These are phyloP conservation scores for Addax nasomaculatus DNA, from an alignment of 2,113 vertebrate genomes.

Conservation along the genomic window DNA sequence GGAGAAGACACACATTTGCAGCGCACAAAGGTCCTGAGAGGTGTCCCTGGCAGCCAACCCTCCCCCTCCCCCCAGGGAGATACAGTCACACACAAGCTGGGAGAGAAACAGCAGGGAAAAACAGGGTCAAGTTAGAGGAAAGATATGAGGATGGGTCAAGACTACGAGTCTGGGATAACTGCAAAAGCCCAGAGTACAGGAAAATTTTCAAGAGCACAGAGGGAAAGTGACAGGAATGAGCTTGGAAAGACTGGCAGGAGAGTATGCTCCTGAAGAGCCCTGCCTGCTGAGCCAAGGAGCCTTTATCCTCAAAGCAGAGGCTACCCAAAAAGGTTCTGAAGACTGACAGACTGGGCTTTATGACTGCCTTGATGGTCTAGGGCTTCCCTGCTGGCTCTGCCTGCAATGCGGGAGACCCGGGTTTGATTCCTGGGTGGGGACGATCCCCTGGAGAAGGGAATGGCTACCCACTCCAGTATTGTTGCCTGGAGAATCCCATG, in stretches of 20 bases:
- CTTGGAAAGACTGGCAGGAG: not conserved
- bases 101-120: not conserved
- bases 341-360: not conserved
- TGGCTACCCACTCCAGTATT: not conserved
- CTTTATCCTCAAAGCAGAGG: conserved; percentile 23
- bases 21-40: conserved; percentile 49
- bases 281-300: not conserved
- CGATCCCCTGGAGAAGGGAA: not conserved
- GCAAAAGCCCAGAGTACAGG: not conserved
- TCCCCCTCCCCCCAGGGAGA: not conserved
- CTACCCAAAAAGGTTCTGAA: not conserved
- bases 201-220: not conserved
- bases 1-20: conserved; percentile 54
- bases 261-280: not conserved
- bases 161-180: not conserved
- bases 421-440: not conserved
- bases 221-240: not conserved
- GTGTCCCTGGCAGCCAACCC: conserved; percentile 37
- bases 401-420: not conserved
- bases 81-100: not conserved
- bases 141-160: conserved; percentile 15
- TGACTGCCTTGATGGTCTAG: not conserved
- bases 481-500: not conserved
- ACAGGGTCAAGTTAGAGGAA: not conserved
- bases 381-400: not conserved